A percentile compares a stretch with the other conserved stretches of the same genome.
Conservation (phyloP, 2,888 invertebrate species). For the Micoletzkya japonica region DNA sequence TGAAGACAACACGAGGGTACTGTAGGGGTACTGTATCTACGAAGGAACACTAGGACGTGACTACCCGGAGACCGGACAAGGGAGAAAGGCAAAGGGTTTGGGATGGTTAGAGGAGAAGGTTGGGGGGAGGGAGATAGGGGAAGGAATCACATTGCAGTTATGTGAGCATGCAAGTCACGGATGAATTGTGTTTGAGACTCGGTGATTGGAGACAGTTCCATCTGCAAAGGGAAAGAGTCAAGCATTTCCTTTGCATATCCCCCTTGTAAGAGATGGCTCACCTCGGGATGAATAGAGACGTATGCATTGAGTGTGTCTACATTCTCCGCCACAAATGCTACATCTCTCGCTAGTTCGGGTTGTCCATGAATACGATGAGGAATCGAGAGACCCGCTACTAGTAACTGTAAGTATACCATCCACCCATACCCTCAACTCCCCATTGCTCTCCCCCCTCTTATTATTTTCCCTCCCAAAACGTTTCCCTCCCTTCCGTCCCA, state of each 20-base stretch:
- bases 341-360: slow-evolving; percentile 21
- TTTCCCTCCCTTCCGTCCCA: no score
- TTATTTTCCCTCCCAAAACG: neutral
- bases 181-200: slow-evolving; percentile 24
- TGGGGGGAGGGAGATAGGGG: neutral
- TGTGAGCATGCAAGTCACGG: slow-evolving; percentile 19
- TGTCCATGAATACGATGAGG: slow-evolving; percentile 6
- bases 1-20: neutral
- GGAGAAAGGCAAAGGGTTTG: neutral
- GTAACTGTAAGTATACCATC: slow-evolving; percentile 9
- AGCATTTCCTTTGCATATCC: no score
- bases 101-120: neutral
- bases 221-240: slow-evolving; percentile 6
- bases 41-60: neutral
- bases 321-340: slow-evolving; percentile 19
- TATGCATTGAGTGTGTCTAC: slow-evolving; percentile 16
- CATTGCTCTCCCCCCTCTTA: neutral
- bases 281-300: slow-evolving; percentile 8
- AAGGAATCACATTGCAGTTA: slow-evolving; percentile 6
- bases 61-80: neutral
- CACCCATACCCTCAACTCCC: no score
- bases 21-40: neutral
- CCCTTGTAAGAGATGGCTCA: neutral
- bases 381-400: neutral
- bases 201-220: slow-evolving; percentile 9